Percentiles rank a stretch among this genome's conserved stretches.
These are phyloP conservation scores for Leptarthrus brevirostris DNA, from an alignment of 2,888 invertebrate genomes.

Conservation along the genomic window DNA sequence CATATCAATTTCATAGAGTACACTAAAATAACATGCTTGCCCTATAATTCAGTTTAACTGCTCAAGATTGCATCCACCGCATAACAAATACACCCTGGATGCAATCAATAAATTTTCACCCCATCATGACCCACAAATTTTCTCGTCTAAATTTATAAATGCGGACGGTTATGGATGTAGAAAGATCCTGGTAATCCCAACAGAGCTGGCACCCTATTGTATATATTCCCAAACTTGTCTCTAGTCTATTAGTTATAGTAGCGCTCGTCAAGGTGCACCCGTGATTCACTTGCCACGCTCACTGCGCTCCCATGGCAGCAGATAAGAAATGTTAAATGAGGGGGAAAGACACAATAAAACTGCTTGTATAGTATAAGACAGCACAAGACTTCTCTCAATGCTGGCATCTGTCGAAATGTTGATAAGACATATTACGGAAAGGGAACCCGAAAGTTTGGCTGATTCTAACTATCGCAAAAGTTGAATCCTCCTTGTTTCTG, in stretches of 20 bases:
- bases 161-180: neutral
- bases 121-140: neutral
- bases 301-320: neutral
- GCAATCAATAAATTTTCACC: neutral
- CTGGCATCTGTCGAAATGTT: slow-evolving; percentile 26
- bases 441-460: neutral
- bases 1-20: no score
- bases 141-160: neutral
- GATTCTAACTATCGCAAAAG: slow-evolving; percentile 9
- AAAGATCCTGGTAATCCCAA: neutral
- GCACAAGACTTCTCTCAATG: slow-evolving; percentile 18
- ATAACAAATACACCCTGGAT: neutral
- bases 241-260: slow-evolving; percentile 8
- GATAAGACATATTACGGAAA: slow-evolving; percentile 21
- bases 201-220: neutral
- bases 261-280: neutral
- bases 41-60: neutral
- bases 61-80: neutral
- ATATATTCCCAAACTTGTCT: neutral
- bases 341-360: slow-evolving; percentile 28
- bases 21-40: no score
- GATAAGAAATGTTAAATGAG: slow-evolving; percentile 30
- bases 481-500: slow-evolving; percentile 30
- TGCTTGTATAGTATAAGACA: neutral
- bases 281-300: neutral